Base-by-base conservation (phyloP, 2,888 invertebrate species). In the Caradrina clavipalpis region DNA sequence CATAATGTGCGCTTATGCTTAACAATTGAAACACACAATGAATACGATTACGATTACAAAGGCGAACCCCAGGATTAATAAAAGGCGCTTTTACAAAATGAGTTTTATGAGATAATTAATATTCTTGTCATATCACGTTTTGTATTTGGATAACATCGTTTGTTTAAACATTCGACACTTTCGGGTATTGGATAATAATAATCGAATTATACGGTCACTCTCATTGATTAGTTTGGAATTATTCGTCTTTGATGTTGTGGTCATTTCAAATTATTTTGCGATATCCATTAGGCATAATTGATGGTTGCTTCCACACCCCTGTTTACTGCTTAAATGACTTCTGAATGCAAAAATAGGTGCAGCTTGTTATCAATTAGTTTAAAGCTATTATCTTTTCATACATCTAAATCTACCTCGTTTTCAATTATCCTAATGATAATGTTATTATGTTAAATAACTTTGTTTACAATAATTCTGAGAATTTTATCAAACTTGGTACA, bases 171-270 rank as follows among this genome's bases (percentile, higher is more conserved):
- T 66, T 78, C 21, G 26, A 53, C 15, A 56, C 35, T 64, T 63
- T 68, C 15, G n/a, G 26, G 51, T 54, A 7, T 69, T 65, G 19
- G 15, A n/a, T 60, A 19, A 45, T 45, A 45, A 35, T 60, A 69
- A 69, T 72, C 42, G 26, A 53, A 64, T 67, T 63, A 63, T 66
- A 72, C 42, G 55, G 56, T 68, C 80, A 82, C 78, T 84, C 67
- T 70, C 64, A 47, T 49, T 75, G 73, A 82, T 84, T 84, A 56
- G 47, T 61, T 64, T 58, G 10, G 57, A 73, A 70, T 67, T 50
- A 59, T 67, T 68, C 42, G n/a, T 65, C 55, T 78, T 67, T 68
- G 53, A 63, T 69, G 67, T 79, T 31, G 51, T 45, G 17, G 6
- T 17, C 22, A 42, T 50, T 57, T 3, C 51, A 57, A 49, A 35